Conservation (phyloP, 2,113 vertebrate species). For the Chauna torquata region DNA sequence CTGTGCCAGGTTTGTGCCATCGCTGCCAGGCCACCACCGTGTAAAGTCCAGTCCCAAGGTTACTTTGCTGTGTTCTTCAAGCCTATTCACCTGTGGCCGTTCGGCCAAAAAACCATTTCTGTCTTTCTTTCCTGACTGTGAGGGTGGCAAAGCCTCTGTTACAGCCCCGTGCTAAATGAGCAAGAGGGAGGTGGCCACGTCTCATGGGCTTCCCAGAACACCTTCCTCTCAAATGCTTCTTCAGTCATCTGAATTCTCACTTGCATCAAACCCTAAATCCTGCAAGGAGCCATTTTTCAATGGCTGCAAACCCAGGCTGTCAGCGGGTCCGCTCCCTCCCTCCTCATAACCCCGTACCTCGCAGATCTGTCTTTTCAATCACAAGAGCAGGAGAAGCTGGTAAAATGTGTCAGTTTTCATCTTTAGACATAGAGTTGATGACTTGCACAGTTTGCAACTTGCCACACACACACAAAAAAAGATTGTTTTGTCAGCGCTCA, state of each 20-base stretch:
- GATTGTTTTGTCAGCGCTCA: not conserved
- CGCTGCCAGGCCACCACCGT: not conserved
- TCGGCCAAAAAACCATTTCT: not conserved
- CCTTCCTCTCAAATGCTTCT: not conserved
- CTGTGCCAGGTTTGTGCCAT: not conserved
- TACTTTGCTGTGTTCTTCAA: not conserved
- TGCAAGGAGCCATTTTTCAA: not conserved
- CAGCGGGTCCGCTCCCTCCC: not conserved
- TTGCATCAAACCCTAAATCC: not conserved
- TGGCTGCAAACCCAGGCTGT: not conserved
- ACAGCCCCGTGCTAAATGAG: not conserved
- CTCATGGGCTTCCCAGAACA: not conserved
- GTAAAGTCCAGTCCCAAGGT: not conserved
- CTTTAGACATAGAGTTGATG: not conserved
- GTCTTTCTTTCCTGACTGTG: not conserved
- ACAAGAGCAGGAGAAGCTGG: not conserved
- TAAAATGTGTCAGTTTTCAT: not conserved
- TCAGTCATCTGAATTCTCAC: not conserved
- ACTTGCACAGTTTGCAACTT: conserved; percentile 11
- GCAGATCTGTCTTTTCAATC: not conserved
- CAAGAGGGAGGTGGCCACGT: not conserved
- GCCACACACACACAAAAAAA: not conserved
- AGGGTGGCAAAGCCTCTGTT: not conserved
- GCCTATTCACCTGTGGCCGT: fast-evolving
- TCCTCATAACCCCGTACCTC: not conserved